These are phyloP conservation scores for Monochamus saltuarius DNA, from an alignment of 1,140 invertebrate genomes.

Conservation along the genomic window DNA sequence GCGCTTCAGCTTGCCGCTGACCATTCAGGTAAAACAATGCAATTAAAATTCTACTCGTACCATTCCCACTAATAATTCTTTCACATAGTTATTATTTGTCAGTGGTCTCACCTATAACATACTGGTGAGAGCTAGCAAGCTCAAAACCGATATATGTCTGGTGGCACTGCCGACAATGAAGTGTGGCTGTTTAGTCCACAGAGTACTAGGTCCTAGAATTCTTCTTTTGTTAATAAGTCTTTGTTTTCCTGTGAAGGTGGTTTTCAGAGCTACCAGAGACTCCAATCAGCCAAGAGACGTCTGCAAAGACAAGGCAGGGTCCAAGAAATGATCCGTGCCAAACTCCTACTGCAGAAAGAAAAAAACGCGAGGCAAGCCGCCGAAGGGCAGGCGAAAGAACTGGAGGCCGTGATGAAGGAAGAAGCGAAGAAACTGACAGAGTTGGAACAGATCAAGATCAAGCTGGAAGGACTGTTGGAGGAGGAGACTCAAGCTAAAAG, in stretches of 20 bases:
- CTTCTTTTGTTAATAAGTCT: background rate
- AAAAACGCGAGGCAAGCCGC: conserved; percentile 67
- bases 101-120: too few species aligned
- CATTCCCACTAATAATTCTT: too few species aligned
- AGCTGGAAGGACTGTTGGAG: conserved; percentile 68
- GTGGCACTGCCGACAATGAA: too few species aligned
- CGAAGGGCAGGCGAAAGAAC: conserved; percentile 62
- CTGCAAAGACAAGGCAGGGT: conserved; percentile 61
- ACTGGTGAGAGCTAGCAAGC: too few species aligned
- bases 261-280: conserved; percentile 66
- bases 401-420: conserved; percentile 67
- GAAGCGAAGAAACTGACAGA: conserved; percentile 71
- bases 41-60: too few species aligned
- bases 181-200: too few species aligned
- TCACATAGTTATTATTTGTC: too few species aligned
- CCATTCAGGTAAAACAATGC: conserved; percentile 54
- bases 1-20: conserved; percentile 69
- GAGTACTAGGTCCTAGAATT: too few species aligned
- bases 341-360: conserved; percentile 63
- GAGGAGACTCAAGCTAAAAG: conserved; percentile 80
- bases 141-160: too few species aligned
- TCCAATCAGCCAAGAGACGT: conserved; percentile 60
- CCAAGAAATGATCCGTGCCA: conserved; percentile 57
- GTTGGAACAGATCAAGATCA: conserved; percentile 66
- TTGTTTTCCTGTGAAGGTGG: conserved; percentile 44